A percentile compares a stretch with the other conserved stretches of the same genome.
Evolutionary conservation across 2,888 invertebrate species (phyloP).

Genomic region (Candidula unifasciata): DNA sequence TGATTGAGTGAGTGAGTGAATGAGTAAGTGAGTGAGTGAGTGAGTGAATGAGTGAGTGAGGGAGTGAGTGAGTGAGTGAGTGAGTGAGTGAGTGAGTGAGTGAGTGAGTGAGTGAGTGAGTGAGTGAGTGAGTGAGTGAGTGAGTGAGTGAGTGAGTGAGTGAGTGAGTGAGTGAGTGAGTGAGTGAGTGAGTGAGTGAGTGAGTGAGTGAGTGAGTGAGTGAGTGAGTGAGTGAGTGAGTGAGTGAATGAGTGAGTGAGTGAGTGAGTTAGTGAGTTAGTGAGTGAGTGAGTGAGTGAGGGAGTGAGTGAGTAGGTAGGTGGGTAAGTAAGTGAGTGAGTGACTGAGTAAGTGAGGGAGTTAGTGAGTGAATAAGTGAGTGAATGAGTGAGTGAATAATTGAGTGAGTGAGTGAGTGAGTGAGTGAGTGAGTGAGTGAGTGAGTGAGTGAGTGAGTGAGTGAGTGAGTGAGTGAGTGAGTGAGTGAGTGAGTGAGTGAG

Average conservation of each 20-base stretch:
- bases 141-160: not conserved
- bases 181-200: not conserved
- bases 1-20: no score
- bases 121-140: slow-evolving; percentile 8
- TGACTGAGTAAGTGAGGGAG: slow-evolving; percentile 42
- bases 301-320: slow-evolving; percentile 11
- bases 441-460: no score
- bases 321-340: slow-evolving; percentile 34
- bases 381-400: not conserved
- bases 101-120: not conserved
- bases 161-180: not conserved
- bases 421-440: no score
- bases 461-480: no score
- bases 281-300: slow-evolving; percentile 29
- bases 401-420: no score
- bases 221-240: not conserved
- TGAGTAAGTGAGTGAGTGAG: not conserved
- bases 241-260: not conserved
- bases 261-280: slow-evolving; percentile 4
- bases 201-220: not conserved
- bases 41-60: not conserved
- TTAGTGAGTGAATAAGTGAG: slow-evolving; percentile 33
- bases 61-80: not conserved
- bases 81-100: slow-evolving; percentile 8
- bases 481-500: no score